Percentiles rank a stretch among this genome's conserved stretches.
Evolutionary conservation across 1,140 invertebrate species (phyloP).

Genomic region (Drosophila insularis): DNA sequence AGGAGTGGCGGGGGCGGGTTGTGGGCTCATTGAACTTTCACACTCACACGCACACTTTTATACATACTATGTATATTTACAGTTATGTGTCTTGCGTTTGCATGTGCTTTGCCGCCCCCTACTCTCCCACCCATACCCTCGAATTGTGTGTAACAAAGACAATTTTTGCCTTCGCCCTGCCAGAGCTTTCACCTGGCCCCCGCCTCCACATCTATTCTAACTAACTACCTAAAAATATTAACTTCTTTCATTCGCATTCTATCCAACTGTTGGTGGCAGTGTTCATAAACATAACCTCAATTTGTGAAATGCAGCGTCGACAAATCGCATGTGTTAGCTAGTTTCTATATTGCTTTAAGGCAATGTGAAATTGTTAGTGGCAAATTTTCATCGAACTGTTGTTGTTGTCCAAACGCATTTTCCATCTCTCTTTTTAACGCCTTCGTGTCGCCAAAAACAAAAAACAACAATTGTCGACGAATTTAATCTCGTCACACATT

Average conservation of each 20-base stretch:
- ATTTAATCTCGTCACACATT: slow-evolving; percentile 12
- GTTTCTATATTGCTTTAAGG: slow-evolving; percentile 23
- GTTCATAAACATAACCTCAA: slow-evolving; percentile 47
- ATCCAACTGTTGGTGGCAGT: not conserved
- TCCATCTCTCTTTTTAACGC: slow-evolving; percentile 29
- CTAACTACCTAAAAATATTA: slow-evolving; percentile 11
- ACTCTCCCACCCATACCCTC: not conserved
- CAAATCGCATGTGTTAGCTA: slow-evolving; percentile 47
- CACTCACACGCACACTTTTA: slow-evolving; percentile 4
- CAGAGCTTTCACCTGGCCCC: not conserved
- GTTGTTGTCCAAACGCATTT: slow-evolving; percentile 12
- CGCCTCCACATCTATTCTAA: not conserved
- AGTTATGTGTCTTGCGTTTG: not conserved
- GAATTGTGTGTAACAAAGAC: slow-evolving; percentile 7
- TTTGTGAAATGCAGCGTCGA: slow-evolving; percentile 36
- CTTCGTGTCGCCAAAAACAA: slow-evolving; percentile 39
- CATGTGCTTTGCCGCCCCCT: not conserved
- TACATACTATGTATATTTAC: not conserved
- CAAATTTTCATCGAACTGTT: slow-evolving; percentile 22
- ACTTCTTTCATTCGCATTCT: not conserved
- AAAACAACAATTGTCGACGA: not conserved
- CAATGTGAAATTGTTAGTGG: slow-evolving; percentile 26
- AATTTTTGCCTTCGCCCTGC: not conserved
- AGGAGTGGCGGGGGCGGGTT: not conserved
- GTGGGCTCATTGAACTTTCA: slow-evolving; percentile 20